phyloP scores from a whole-genome alignment of 2,888 invertebrate genomes.

The Quadriops clusia region DNA sequence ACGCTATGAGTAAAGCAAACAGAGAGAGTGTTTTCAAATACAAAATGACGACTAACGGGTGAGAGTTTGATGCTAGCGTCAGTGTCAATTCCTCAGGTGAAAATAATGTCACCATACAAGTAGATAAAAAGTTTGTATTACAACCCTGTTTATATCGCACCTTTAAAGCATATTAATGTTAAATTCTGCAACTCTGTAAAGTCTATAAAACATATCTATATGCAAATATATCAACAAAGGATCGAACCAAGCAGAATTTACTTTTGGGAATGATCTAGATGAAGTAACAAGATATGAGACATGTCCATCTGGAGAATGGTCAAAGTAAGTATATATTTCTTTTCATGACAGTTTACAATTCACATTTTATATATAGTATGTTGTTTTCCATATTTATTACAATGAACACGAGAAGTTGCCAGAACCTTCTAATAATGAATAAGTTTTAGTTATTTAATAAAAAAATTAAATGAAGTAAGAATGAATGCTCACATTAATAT shows the following conservation, averaged over 20 bases:
- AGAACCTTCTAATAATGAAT: conserved; percentile 12
- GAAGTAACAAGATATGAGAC: conserved; percentile 19
- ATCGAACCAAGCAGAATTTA: conserved; percentile 18
- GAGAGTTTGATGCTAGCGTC: conserved; percentile 23
- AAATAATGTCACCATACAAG: conserved; percentile 14
- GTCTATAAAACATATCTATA: conserved; percentile 30
- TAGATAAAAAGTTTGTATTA: conserved; percentile 29
- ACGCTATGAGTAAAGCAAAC: conserved; percentile 23
- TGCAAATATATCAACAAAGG: conserved; percentile 26
- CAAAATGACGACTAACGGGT: too few relatives aligned
- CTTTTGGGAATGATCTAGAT: conserved; percentile 15
- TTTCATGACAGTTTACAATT: conserved; percentile 4
- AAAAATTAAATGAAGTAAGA: too few relatives aligned
- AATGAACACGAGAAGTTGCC: conserved; percentile 13
- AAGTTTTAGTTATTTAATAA: too few relatives aligned
- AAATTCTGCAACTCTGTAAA: conserved; percentile 30
- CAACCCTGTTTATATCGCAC: conserved; percentile 22
- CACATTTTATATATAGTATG: conserved; percentile 11
- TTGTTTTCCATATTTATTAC: conserved; percentile 8
- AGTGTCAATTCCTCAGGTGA: conserved; percentile 25
- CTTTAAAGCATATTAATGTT: conserved; percentile 26
- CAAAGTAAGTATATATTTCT: conserved; percentile 13
- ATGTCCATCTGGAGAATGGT: conserved; percentile 14
- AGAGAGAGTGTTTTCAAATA: too few relatives aligned
- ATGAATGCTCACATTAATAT: too few relatives aligned